Percentiles rank a stretch among this genome's conserved stretches.
Evolutionary conservation across 2,797 vertebrate genomes (phyloP).

Genomic region (Furcifer pardalis): DNA sequence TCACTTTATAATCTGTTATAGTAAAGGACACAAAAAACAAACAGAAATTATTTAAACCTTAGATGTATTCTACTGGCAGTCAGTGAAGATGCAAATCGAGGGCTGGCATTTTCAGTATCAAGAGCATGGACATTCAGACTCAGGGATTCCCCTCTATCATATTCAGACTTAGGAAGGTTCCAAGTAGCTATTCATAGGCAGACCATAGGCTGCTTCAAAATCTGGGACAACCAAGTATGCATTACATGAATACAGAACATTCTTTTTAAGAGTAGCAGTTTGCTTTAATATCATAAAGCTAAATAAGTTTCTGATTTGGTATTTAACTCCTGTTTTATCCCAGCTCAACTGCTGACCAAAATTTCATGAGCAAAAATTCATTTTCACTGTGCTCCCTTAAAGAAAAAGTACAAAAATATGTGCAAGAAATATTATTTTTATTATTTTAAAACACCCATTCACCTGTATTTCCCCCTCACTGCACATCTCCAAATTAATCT

Average conservation of each 20-base stretch:
- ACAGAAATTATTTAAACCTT: not conserved
- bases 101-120: slow-evolving; percentile 76
- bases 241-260: slow-evolving; percentile 13
- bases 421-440: not conserved
- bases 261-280: not conserved
- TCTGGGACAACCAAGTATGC: slow-evolving; percentile 13
- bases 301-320: not conserved
- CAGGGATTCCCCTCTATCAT: slow-evolving; percentile 30
- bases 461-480: not conserved
- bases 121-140: slow-evolving; percentile 36
- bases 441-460: not conserved
- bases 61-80: not conserved
- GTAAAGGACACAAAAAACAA: not conserved
- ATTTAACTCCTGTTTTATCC: not conserved
- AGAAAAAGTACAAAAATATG: slow-evolving; percentile 50
- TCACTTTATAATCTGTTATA: not conserved
- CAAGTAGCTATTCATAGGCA: slow-evolving; percentile 42
- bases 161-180: slow-evolving; percentile 38
- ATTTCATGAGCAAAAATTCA: slow-evolving; percentile 42
- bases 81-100: slow-evolving; percentile 36
- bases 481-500: slow-evolving; percentile 14
- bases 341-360: not conserved
- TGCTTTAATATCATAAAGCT: rapidly evolving
- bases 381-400: slow-evolving; percentile 43
- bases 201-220: slow-evolving; percentile 21